Evolutionary conservation across 2,113 vertebrate genomes (phyloP).

Genomic region (human (Homo sapiens)): GRCh38 chr12:76709001-76709500

Average conservation of each 20-base stretch:
- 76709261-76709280: neutral
- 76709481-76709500: neutral
- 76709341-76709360: constrained; percentile 7
- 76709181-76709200: neutral
- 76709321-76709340: constrained; percentile 49
- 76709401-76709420: constrained; percentile 40
- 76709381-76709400: neutral
- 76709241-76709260: neutral
- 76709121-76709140: too few species aligned
- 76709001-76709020: too few species aligned
- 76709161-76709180: neutral
- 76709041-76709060: too few species aligned
- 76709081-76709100: too few species aligned
- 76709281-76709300: neutral
- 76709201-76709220: neutral
- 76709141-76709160: too few species aligned
- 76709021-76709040: too few species aligned
- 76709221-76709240: neutral
- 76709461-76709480: neutral
- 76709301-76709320: neutral
- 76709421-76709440: constrained; percentile 34
- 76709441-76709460: neutral
- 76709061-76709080: too few species aligned
- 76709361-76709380: constrained; percentile 31
- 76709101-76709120: too few species aligned